Evolutionary conservation across 2,797 vertebrate genomes (phyloP).

Genomic region (Sebastes vulpes): DNA sequence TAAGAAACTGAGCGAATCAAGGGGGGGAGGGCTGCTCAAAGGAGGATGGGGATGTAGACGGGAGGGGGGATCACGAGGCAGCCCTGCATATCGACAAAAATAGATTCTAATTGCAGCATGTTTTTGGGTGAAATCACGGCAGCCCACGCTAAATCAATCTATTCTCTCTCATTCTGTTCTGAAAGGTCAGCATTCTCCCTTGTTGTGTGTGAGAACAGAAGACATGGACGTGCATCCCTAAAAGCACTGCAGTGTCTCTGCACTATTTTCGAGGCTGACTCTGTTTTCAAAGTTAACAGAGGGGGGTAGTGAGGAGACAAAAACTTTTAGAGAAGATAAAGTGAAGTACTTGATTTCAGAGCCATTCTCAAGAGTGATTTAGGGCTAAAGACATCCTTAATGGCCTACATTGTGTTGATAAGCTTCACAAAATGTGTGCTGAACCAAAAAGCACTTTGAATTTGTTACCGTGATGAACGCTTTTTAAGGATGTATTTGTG

Average conservation of each 20-base stretch:
- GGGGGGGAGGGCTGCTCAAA: slow-evolving; percentile 39
- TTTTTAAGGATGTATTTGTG: slow-evolving; percentile 10
- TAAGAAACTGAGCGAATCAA: slow-evolving; percentile 41
- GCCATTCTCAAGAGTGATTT: slow-evolving; percentile 5
- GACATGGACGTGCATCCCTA: slow-evolving; percentile 62
- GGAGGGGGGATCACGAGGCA: slow-evolving; percentile 60
- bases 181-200: slow-evolving; percentile 67
- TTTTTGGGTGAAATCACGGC: slow-evolving; percentile 58
- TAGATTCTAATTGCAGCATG: slow-evolving; percentile 70
- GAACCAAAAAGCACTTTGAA: neutral
- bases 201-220: slow-evolving; percentile 45
- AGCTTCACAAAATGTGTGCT: slow-evolving; percentile 15
- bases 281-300: slow-evolving; percentile 46
- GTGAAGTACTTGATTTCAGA: slow-evolving; percentile 20
- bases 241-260: slow-evolving; percentile 64
- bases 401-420: slow-evolving; percentile 16
- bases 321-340: slow-evolving; percentile 18
- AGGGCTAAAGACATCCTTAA: slow-evolving; percentile 8
- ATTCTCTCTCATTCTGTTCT: slow-evolving; percentile 51
- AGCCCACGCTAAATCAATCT: slow-evolving; percentile 62
- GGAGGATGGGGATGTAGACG: slow-evolving; percentile 25
- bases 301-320: neutral
- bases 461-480: neutral
- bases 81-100: slow-evolving; percentile 66
- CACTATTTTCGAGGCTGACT: slow-evolving; percentile 40